These are phyloP conservation scores for Dendrolimus kikuchii DNA, from an alignment of 1,140 invertebrate species.

Conservation along the genomic window DNA sequence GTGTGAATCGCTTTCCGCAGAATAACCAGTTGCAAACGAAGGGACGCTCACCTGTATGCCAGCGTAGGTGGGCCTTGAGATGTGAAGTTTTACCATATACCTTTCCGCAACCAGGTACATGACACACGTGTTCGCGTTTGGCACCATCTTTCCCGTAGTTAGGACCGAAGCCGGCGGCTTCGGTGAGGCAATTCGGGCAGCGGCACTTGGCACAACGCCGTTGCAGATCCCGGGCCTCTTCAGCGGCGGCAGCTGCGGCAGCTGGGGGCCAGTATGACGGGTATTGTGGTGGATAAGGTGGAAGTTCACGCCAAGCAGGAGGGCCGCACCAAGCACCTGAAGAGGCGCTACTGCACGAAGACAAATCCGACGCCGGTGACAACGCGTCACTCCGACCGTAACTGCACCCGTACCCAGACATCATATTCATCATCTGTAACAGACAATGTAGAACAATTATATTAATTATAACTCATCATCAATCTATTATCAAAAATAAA, in stretches of 20 bases:
- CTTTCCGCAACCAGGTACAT: conserved; percentile 92
- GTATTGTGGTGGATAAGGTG: conserved; percentile 51
- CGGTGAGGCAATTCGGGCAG: conserved; percentile 81
- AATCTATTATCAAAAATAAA: background rate
- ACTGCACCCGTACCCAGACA: conserved; percentile 49
- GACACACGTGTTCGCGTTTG: conserved; percentile 90
- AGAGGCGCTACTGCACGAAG: conserved; percentile 59
- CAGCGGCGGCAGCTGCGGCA: conserved; percentile 30
- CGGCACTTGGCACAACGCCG: conserved; percentile 76
- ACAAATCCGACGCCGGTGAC: conserved; percentile 58
- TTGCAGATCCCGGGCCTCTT: conserved; percentile 57
- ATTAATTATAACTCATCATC: conserved; percentile 1
- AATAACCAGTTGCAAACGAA: conserved; percentile 86
- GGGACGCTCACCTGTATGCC: conserved; percentile 86
- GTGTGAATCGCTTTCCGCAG: conserved; percentile 90
- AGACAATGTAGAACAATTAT: too few relatives aligned
- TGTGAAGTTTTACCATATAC: conserved; percentile 95
- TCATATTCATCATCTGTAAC: conserved; percentile 61
- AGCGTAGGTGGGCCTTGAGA: conserved; percentile 88
- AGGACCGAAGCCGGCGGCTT: conserved; percentile 74
- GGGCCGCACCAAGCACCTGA: conserved; percentile 49
- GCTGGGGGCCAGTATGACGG: conserved; percentile 47
- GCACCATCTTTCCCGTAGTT: conserved; percentile 76
- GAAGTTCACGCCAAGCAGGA: conserved; percentile 43
- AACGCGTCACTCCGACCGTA: conserved; percentile 52